Evolutionary conservation across 2,888 invertebrate species (phyloP).

Genomic region (Aleiodes alternator): DNA sequence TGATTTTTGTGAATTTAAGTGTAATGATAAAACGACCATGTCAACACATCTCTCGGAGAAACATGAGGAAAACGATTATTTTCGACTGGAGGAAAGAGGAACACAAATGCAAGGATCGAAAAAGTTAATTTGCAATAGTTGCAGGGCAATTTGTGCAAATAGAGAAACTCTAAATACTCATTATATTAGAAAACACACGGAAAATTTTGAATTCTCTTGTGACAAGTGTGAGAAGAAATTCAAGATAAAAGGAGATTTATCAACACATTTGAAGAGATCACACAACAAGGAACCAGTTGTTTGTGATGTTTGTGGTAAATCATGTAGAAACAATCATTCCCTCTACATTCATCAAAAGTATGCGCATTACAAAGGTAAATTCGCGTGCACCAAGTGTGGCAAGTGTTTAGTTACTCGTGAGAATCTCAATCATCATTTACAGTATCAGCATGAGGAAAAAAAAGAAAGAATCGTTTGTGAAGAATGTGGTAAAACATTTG

Average conservation of each 20-base stretch:
- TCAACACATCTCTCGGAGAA: conserved; percentile 53
- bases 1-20: conserved; percentile 58
- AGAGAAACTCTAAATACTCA: conserved; percentile 67
- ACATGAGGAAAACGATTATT: conserved; percentile 33
- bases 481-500: conserved; percentile 67
- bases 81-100: neutral
- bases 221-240: conserved; percentile 67
- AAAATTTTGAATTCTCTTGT: conserved; percentile 66
- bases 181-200: conserved; percentile 64
- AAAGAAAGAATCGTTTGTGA: conserved; percentile 62
- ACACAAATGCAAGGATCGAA: conserved; percentile 32
- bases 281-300: conserved; percentile 67
- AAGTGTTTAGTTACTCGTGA: conserved; percentile 66
- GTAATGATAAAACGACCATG: conserved; percentile 52
- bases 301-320: conserved; percentile 70
- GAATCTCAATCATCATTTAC: conserved; percentile 67
- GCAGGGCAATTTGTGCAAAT: conserved; percentile 64
- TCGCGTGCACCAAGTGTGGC: conserved; percentile 66
- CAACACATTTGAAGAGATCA: conserved; percentile 68
- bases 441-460: conserved; percentile 62
- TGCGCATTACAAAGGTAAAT: conserved; percentile 68
- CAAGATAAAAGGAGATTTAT: conserved; percentile 70
- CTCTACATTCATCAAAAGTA: conserved; percentile 69
- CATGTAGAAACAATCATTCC: conserved; percentile 68
- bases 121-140: conserved; percentile 56